Base-by-base conservation (phyloP, 2,113 vertebrate genomes). In the Myotis brandtii region DNA sequence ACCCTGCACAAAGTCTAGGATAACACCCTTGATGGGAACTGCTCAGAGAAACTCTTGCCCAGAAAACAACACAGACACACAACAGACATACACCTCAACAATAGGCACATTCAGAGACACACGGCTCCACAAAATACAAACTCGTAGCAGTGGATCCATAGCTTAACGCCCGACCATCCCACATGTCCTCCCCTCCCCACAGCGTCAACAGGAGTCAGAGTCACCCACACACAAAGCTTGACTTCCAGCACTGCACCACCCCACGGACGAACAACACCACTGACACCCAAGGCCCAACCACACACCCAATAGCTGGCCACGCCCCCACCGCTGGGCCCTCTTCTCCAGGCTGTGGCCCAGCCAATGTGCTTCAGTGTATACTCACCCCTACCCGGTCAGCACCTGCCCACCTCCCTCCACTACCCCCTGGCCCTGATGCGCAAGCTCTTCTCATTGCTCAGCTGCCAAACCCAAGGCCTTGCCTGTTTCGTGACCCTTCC, bases 371-470 rank as follows among this genome's bases (percentile, higher is more conserved):
- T 18, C 52, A 0, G 50, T 6, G 43, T 12, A 56, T 1, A 6
- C 40, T 16, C 12, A 25, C 30, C 40, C 32, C 25, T 1, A 2
- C 27, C 54, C 30, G 4, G 18, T 5, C 0, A 0, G 76, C 59
- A 18, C n/a, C 48, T 27, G 62, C n/a, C 56, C 1, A 2, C 76
- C 56, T 8, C 12, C 59, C n/a, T 30, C 59, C 17, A 2, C 4
- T 2, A 9, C 40, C 54, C 10, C 56, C 25, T 3, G 4, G 80
- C 50, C 75, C 79, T 2, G 25, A 16, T 2, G 43, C 0, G 0
- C 3, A 9, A 40, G 69, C 11, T 40, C 43, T 54, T 50, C 75
- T 76, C 67, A 21, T 30, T 27, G 20, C 52, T 34, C 86, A 66
- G 69, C 62, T 25, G 62, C 77, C 86, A 34, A 56, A 37, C 43